phyloP scores from a whole-genome alignment of 1,140 invertebrate genomes.

The Pinna nobilis region DNA sequence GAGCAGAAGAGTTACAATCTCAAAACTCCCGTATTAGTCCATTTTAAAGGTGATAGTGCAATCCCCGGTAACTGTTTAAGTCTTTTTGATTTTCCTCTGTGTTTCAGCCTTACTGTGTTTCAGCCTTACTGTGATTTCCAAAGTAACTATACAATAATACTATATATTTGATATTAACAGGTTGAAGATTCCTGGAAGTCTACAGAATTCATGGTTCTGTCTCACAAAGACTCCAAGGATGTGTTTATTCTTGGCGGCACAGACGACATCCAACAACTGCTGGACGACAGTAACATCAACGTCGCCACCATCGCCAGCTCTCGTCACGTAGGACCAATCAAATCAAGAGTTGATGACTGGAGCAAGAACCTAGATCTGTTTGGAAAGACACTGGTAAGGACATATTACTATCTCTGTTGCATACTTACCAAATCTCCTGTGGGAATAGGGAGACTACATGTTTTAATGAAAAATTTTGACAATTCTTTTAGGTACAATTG shows the following conservation, averaged over 20 bases:
- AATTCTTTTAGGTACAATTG: too few relatives aligned
- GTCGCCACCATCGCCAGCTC: slow-evolving; percentile 90
- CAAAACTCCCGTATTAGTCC: too few relatives aligned
- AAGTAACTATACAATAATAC: too few relatives aligned
- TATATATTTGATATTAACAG: slow-evolving; percentile 43
- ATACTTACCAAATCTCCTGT: not conserved
- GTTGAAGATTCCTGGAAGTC: slow-evolving; percentile 75
- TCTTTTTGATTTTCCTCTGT: too few relatives aligned
- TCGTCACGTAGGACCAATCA: slow-evolving; percentile 87
- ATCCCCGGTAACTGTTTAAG: too few relatives aligned
- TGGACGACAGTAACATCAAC: slow-evolving; percentile 91
- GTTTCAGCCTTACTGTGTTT: too few relatives aligned
- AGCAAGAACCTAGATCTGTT: slow-evolving; percentile 83
- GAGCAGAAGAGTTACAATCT: too few relatives aligned
- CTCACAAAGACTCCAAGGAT: slow-evolving; percentile 80
- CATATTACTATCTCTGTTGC: too few relatives aligned
- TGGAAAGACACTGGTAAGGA: slow-evolving; percentile 83
- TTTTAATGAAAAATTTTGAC: slow-evolving; percentile 1
- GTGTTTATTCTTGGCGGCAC: slow-evolving; percentile 87
- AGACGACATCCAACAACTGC: slow-evolving; percentile 87
- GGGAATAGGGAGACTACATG: not conserved
- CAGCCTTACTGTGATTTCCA: too few relatives aligned
- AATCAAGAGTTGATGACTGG: slow-evolving; percentile 88
- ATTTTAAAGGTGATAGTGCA: too few relatives aligned
- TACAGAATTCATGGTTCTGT: slow-evolving; percentile 73